Conservation (phyloP, 2,888 invertebrate genomes). For the Brachyptera putata region DNA sequence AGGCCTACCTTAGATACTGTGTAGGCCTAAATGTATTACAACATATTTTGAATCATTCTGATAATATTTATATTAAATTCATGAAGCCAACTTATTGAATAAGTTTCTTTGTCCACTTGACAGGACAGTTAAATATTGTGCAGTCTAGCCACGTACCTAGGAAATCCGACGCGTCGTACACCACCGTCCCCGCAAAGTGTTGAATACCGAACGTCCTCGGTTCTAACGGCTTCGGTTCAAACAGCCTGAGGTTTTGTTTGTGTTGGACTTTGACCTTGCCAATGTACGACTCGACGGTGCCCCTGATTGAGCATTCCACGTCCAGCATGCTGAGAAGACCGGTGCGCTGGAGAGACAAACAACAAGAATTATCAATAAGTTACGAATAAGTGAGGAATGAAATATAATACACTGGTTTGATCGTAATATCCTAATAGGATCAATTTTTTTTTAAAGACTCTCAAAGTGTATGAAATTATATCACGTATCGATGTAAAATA, state of each 20-base stretch:
- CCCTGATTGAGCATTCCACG: slow-evolving; percentile 82
- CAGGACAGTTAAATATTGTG: too few species aligned
- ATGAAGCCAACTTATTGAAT: too few species aligned
- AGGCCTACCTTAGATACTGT: too few species aligned
- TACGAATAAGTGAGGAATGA: not conserved
- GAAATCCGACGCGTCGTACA: slow-evolving; percentile 86
- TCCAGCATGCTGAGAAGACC: slow-evolving; percentile 89
- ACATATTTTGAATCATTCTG: too few species aligned
- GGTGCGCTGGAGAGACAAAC: slow-evolving; percentile 56
- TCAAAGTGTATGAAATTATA: too few species aligned
- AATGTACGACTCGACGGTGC: slow-evolving; percentile 74
- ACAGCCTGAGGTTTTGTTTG: slow-evolving; percentile 74
- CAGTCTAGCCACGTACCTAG: slow-evolving; percentile 49
- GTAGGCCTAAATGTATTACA: too few species aligned
- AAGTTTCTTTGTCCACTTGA: too few species aligned
- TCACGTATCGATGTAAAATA: too few species aligned
- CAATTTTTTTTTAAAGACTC: too few species aligned
- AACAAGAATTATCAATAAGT: not conserved
- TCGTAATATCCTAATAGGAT: too few species aligned
- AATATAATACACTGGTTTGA: too few species aligned
- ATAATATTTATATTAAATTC: too few species aligned
- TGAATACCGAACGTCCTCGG: slow-evolving; percentile 83
- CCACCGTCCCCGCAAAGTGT: slow-evolving; percentile 82
- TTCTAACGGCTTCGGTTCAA: slow-evolving; percentile 73
- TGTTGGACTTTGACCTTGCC: slow-evolving; percentile 78